These are phyloP conservation scores for Prionailurus viverrinus DNA, from an alignment of 2,113 vertebrate genomes.

Conservation along the genomic window DNA sequence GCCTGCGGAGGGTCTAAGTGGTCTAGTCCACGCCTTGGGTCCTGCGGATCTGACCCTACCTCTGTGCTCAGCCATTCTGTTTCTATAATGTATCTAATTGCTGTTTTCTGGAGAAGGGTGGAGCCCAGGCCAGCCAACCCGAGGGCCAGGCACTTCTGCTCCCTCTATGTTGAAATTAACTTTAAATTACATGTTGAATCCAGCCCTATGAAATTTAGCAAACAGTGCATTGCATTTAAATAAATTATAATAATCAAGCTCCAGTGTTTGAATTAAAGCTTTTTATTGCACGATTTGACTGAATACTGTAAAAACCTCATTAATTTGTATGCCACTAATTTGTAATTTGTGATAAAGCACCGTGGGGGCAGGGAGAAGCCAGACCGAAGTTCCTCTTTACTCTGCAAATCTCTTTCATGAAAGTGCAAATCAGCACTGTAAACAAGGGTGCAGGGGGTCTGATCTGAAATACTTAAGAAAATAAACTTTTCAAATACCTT, in stretches of 20 bases:
- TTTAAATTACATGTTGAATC: slow-evolving; percentile 62
- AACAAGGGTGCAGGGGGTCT: slow-evolving; percentile 72
- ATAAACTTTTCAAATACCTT: slow-evolving; percentile 79
- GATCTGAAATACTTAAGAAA: slow-evolving; percentile 73
- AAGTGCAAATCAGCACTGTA: slow-evolving; percentile 57
- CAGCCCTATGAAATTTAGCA: slow-evolving; percentile 49
- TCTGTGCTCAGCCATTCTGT: neutral
- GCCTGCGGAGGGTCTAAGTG: neutral
- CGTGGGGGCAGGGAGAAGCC: neutral
- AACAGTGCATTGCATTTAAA: slow-evolving; percentile 75
- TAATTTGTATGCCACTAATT: slow-evolving; percentile 70
- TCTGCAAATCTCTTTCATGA: neutral
- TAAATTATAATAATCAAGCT: slow-evolving; percentile 77
- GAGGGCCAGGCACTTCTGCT: neutral
- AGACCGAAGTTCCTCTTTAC: neutral
- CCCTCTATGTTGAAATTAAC: slow-evolving; percentile 44
- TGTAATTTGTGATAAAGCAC: slow-evolving; percentile 51
- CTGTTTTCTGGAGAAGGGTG: neutral
- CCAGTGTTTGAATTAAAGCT: slow-evolving; percentile 73
- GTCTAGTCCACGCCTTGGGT: fast-evolving
- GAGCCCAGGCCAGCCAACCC: neutral
- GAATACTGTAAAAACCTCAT: slow-evolving; percentile 79
- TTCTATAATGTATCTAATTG: neutral
- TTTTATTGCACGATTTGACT: slow-evolving; percentile 67
- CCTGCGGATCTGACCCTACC: neutral